Evolutionary conservation across 2,797 vertebrate genomes (phyloP).

Genomic region (Leucoraja ocellata): DNA sequence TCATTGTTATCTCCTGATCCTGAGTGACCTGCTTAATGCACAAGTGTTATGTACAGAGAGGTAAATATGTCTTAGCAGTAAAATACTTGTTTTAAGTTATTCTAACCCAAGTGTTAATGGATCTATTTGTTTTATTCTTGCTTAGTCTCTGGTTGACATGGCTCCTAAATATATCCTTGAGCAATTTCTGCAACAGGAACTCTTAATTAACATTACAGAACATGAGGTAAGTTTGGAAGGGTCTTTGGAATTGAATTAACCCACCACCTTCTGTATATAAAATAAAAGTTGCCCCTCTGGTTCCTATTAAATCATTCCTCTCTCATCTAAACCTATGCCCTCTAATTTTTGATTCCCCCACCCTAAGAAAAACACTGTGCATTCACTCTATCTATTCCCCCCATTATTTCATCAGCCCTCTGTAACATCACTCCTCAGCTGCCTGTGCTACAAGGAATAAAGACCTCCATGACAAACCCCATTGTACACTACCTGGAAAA

Average conservation of each 20-base stretch:
- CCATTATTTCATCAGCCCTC: no score
- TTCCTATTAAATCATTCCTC: no score
- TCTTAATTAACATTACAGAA: constrained; percentile 95
- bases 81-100: neutral
- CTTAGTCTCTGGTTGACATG: constrained; percentile 91
- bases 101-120: neutral
- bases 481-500: no score
- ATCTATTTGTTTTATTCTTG: constrained; percentile 1
- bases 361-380: no score
- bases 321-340: no score
- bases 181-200: constrained; percentile 92
- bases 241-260: neutral
- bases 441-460: no score
- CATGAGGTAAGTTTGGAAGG: constrained; percentile 71
- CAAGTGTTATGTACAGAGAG: neutral
- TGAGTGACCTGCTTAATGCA: neutral
- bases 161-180: constrained; percentile 95
- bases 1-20: neutral
- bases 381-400: no score
- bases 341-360: no score
- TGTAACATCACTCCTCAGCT: no score
- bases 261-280: no score
- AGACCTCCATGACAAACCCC: no score
- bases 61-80: neutral
- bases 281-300: no score